These are phyloP conservation scores for Loripinus fragilis DNA, from an alignment of 2,888 invertebrate species.

Conservation along the genomic window DNA sequence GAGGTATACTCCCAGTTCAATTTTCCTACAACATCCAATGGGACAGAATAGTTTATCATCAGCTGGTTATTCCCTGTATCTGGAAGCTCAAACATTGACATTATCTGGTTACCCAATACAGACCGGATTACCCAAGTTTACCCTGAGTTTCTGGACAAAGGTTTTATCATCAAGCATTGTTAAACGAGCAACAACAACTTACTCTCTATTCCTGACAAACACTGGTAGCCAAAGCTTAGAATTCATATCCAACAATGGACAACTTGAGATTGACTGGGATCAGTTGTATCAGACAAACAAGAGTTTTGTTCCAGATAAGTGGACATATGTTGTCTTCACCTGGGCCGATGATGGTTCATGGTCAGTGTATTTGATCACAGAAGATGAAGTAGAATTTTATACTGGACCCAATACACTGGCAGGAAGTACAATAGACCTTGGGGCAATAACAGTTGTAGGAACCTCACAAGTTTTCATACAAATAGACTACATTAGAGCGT, in stretches of 20 bases:
- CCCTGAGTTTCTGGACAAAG: slow-evolving; percentile 46
- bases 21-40: slow-evolving; percentile 37
- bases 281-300: slow-evolving; percentile 36
- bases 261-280: slow-evolving; percentile 46
- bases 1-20: slow-evolving; percentile 30
- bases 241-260: slow-evolving; percentile 35
- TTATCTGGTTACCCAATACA: slow-evolving; percentile 27
- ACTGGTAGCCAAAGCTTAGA: slow-evolving; percentile 36
- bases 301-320: slow-evolving; percentile 26
- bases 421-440: slow-evolving; percentile 25
- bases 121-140: slow-evolving; percentile 28
- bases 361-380: slow-evolving; percentile 44
- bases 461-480: slow-evolving; percentile 34
- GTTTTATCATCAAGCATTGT: slow-evolving; percentile 19
- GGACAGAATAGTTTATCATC: slow-evolving; percentile 53
- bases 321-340: slow-evolving; percentile 48
- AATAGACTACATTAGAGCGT: slow-evolving; percentile 62
- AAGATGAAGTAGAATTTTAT: not conserved
- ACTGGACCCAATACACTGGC: not conserved
- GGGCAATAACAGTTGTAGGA: slow-evolving; percentile 27
- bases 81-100: slow-evolving; percentile 33
- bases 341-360: slow-evolving; percentile 41
- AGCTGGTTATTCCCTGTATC: slow-evolving; percentile 57
- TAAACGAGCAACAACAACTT: slow-evolving; percentile 21
- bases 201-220: slow-evolving; percentile 32